Percentiles rank a stretch among this genome's conserved stretches.
phyloP scores from a whole-genome alignment of 53 echinoderm and acorn worm species.

The Holothuria scabra region DNA sequence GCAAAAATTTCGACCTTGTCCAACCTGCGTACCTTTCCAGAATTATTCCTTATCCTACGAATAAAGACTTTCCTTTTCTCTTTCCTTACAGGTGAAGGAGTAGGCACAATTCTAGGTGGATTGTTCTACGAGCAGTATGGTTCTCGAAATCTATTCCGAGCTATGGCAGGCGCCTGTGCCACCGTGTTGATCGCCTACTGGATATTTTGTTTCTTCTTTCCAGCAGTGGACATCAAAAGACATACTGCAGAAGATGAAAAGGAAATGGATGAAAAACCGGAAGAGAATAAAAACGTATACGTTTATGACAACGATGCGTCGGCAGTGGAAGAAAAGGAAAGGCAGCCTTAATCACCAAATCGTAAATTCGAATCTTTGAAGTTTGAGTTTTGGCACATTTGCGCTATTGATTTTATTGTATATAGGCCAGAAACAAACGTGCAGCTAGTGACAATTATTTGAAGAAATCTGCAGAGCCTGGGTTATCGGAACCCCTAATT shows the following conservation, averaged over 20 bases:
- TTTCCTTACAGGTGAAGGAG: conserved; percentile 61
- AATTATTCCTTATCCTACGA: too few relatives aligned
- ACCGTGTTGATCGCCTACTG: conserved; percentile 20
- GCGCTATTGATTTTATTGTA: too few relatives aligned
- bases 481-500: too few relatives aligned
- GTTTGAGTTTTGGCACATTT: too few relatives aligned
- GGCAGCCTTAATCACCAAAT: too few relatives aligned
- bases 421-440: too few relatives aligned
- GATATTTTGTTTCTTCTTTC: conserved; percentile 7
- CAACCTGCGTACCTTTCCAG: too few relatives aligned
- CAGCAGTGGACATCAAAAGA: background rate
- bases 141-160: conserved; percentile 62
- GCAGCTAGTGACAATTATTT: too few relatives aligned
- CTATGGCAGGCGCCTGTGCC: conserved; percentile 47
- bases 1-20: too few relatives aligned
- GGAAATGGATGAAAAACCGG: background rate
- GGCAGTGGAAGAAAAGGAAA: too few relatives aligned
- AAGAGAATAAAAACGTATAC: background rate
- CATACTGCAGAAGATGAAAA: background rate
- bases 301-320: background rate
- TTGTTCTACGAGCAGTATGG: conserved; percentile 68
- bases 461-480: too few relatives aligned
- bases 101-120: conserved; percentile 74
- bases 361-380: too few relatives aligned
- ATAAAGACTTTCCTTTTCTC: background rate